These are phyloP conservation scores for Aix galericulata DNA, from an alignment of 2,113 vertebrate genomes.

Conservation along the genomic window DNA sequence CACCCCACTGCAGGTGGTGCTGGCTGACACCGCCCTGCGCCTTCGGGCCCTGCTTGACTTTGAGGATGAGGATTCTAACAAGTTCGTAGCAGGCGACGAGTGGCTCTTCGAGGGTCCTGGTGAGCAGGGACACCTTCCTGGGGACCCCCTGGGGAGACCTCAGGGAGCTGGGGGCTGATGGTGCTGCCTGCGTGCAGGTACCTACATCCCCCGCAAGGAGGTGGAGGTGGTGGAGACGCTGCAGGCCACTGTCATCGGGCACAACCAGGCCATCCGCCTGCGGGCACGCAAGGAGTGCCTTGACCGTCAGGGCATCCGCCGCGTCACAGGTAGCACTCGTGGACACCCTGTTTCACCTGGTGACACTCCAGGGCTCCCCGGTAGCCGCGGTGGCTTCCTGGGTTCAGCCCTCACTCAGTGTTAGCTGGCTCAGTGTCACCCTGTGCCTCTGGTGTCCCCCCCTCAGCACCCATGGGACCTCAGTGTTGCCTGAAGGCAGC, in stretches of 20 bases:
- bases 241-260: conserved; percentile 85
- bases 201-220: conserved; percentile 90
- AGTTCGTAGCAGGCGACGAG: conserved; percentile 87
- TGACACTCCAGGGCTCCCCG: too few species aligned
- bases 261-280: conserved; percentile 90
- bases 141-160: not conserved
- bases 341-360: too few species aligned
- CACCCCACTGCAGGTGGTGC: conserved; percentile 87
- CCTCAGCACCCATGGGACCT: not conserved
- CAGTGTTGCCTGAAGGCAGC: not conserved
- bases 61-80: conserved; percentile 70
- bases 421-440: not conserved
- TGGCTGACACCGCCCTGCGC: conserved; percentile 88
- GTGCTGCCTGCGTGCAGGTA: conserved; percentile 73
- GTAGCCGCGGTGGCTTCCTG: not conserved
- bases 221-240: conserved; percentile 85
- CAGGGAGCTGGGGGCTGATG: too few species aligned
- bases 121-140: not conserved
- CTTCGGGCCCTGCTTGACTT: conserved; percentile 90
- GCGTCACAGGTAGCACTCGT: conserved; percentile 79
- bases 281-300: conserved; percentile 86
- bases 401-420: not conserved
- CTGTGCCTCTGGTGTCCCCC: not conserved
- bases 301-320: conserved; percentile 78
- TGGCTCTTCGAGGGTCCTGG: conserved; percentile 94